Evolutionary conservation across 1,140 invertebrate genomes (phyloP).

Genomic region (Heliothis subflexa): DNA sequence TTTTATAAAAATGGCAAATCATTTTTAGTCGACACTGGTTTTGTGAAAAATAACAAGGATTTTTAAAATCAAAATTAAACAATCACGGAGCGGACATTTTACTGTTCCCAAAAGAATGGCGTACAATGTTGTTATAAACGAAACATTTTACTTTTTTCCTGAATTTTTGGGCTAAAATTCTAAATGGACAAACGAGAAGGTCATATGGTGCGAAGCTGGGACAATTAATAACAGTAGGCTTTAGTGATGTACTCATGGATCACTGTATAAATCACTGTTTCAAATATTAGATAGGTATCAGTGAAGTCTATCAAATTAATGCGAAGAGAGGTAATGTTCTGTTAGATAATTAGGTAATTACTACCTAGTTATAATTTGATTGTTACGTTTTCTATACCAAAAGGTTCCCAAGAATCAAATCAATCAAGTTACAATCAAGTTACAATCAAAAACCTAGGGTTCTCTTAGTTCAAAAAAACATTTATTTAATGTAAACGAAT

Average conservation of each 20-base stretch:
- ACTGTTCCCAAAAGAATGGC: neutral
- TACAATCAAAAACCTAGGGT: constrained; percentile 2
- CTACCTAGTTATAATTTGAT: neutral
- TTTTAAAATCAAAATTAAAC: constrained; percentile 32
- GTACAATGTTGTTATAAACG: constrained; percentile 1
- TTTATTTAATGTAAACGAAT: neutral
- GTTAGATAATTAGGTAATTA: neutral
- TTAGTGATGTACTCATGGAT: neutral
- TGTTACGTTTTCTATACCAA: neutral
- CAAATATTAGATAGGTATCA: too few species aligned
- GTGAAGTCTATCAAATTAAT: too few species aligned
- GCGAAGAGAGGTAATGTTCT: too few species aligned
- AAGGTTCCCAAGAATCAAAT: constrained; percentile 8
- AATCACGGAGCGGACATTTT: constrained; percentile 19
- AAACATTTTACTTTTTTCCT: neutral
- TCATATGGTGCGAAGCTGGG: neutral
- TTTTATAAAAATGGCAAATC: constrained; percentile 24
- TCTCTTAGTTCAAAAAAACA: neutral
- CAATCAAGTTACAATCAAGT: too few species aligned
- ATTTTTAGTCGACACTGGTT: constrained; percentile 10
- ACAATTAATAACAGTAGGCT: constrained; percentile 26
- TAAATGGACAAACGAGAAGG: constrained; percentile 28
- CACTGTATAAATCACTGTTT: neutral
- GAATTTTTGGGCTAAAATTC: constrained; percentile 8
- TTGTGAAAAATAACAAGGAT: neutral